A percentile compares a stretch with the other conserved stretches of the same genome.
Evolutionary conservation across 2,113 vertebrate species (phyloP).

Genomic region (Trochalopteron elliotii): DNA sequence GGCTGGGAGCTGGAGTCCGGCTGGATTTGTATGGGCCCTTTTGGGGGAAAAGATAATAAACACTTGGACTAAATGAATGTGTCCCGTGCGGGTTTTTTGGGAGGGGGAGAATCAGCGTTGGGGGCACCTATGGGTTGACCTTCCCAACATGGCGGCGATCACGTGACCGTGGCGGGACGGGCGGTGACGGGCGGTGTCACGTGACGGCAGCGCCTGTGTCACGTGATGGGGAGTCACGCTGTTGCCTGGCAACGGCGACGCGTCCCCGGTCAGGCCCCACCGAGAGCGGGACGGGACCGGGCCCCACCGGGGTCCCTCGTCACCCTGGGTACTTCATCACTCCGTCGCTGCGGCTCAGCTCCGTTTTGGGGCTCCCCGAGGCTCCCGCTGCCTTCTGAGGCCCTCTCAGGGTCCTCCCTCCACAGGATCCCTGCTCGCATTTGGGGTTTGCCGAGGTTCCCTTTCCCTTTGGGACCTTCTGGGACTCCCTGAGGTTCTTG

Average conservation of each 20-base stretch:
- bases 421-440: accelerated
- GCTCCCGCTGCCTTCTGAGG: background rate
- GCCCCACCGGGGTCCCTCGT: background rate
- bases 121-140: accelerated
- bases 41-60: constrained; percentile 66
- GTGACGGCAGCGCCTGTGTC: accelerated
- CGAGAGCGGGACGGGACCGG: background rate
- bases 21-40: constrained; percentile 20
- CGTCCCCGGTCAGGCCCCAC: background rate
- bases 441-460: background rate
- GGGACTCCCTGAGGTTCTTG: background rate
- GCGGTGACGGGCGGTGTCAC: accelerated
- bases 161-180: background rate
- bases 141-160: background rate
- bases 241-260: background rate
- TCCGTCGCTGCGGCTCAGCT: background rate
- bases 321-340: background rate
- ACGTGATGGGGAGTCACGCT: accelerated
- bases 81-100: background rate
- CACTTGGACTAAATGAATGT: constrained; percentile 55
- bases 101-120: accelerated
- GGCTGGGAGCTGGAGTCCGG: background rate
- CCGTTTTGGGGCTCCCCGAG: background rate
- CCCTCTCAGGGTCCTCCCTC: background rate
- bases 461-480: background rate